A percentile compares a stretch with the other conserved stretches of the same genome.
phyloP scores from a whole-genome alignment of 2,888 invertebrate genomes.

The Rhingia campestris region DNA sequence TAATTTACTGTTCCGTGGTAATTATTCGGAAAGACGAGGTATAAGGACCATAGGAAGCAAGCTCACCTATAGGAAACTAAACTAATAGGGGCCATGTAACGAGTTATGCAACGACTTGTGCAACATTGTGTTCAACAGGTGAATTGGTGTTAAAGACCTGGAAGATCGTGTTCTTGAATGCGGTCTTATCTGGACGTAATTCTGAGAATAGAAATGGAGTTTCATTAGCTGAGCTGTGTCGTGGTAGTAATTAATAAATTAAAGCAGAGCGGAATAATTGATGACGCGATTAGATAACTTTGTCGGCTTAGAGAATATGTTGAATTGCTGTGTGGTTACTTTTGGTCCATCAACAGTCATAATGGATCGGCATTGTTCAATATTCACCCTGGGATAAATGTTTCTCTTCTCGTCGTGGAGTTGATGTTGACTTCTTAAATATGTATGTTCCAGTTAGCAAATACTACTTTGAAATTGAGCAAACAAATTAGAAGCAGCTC shows the following conservation, averaged over 20 bases:
- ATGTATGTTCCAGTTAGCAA: too few species aligned
- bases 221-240: not conserved
- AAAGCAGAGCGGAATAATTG: not conserved
- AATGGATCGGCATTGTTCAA: too few species aligned
- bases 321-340: too few species aligned
- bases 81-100: conserved; percentile 4
- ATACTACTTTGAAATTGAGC: too few species aligned
- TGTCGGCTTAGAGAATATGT: too few species aligned
- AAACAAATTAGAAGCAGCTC: too few species aligned
- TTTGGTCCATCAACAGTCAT: too few species aligned
- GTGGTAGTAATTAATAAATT: not conserved
- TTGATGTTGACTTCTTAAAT: too few species aligned
- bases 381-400: too few species aligned
- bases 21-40: conserved; percentile 32
- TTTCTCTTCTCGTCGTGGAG: too few species aligned
- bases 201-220: not conserved
- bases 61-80: not conserved
- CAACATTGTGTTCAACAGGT: conserved; percentile 33
- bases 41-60: conserved; percentile 2
- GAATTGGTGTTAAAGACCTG: conserved; percentile 3
- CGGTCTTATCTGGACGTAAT: not conserved
- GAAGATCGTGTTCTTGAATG: not conserved
- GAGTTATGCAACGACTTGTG: conserved; percentile 27
- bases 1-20: conserved; percentile 62
- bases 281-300: not conserved